Percentiles rank a stretch among this genome's conserved stretches.
Evolutionary conservation across 2,797 vertebrate genomes (phyloP).

Genomic region (Danio choprae): DNA sequence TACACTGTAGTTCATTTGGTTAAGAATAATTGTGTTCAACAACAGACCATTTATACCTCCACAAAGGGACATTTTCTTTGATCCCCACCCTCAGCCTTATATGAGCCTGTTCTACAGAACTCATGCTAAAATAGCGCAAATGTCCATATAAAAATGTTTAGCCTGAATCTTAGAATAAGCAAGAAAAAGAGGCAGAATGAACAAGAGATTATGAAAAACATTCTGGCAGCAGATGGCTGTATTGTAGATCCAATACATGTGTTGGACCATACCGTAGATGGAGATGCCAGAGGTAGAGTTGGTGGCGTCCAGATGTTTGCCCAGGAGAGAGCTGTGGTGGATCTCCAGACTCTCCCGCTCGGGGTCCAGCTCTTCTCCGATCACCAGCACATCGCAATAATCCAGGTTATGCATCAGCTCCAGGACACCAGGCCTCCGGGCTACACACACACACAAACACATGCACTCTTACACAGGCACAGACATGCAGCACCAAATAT

Average conservation of each 20-base stretch:
- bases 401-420: slow-evolving; percentile 95
- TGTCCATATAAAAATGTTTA: too few relatives aligned
- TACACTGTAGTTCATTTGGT: too few relatives aligned
- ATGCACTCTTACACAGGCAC: slow-evolving; percentile 12
- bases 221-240: slow-evolving; percentile 6
- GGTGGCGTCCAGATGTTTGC: slow-evolving; percentile 92
- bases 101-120: too few relatives aligned
- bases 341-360: slow-evolving; percentile 90
- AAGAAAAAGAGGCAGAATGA: not conserved
- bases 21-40: too few relatives aligned
- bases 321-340: slow-evolving; percentile 83
- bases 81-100: too few relatives aligned
- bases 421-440: slow-evolving; percentile 77
- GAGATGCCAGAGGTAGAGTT: slow-evolving; percentile 97
- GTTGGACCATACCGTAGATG: slow-evolving; percentile 84
- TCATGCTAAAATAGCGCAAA: not conserved
- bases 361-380: slow-evolving; percentile 88
- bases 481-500: slow-evolving; percentile 15
- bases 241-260: not conserved
- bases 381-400: slow-evolving; percentile 94
- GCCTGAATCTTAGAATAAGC: not conserved
- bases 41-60: too few relatives aligned
- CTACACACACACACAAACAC: slow-evolving; percentile 68
- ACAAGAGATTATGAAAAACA: slow-evolving; percentile 5
- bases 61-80: too few relatives aligned